phyloP scores from a whole-genome alignment of 2,888 invertebrate species.

The Papilio gigon region DNA sequence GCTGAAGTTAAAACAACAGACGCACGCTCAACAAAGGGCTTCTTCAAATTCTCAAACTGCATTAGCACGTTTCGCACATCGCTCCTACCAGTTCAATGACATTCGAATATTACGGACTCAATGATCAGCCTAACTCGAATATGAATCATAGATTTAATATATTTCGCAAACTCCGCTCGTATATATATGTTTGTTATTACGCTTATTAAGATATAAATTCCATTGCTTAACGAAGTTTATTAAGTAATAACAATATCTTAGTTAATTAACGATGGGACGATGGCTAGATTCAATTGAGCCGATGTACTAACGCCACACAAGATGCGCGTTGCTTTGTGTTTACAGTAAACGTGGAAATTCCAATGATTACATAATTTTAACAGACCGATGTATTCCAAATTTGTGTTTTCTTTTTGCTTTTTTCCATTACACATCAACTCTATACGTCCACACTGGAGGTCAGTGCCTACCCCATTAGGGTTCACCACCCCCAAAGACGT shows the following conservation, averaged over 20 bases:
- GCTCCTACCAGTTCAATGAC: constrained; percentile 42
- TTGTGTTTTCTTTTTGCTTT: neutral
- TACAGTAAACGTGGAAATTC: constrained; percentile 3
- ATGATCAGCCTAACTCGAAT: constrained; percentile 13
- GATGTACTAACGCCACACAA: constrained; percentile 10
- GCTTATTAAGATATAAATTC: constrained; percentile 41
- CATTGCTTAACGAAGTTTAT: constrained; percentile 38
- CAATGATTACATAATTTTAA: neutral
- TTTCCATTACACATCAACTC: too few relatives aligned
- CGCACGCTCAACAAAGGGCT: constrained; percentile 34
- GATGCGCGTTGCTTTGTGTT: constrained; percentile 11
- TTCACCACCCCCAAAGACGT: too few relatives aligned
- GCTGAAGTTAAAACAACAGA: constrained; percentile 36
- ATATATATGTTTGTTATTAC: constrained; percentile 34
- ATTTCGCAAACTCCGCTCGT: constrained; percentile 27
- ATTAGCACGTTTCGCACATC: constrained; percentile 42
- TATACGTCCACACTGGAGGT: too few relatives aligned
- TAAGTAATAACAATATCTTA: constrained; percentile 43
- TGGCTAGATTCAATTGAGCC: constrained; percentile 22
- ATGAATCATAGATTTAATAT: constrained; percentile 39
- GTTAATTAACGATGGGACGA: constrained; percentile 35
- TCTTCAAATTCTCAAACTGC: constrained; percentile 39
- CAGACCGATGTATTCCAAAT: neutral
- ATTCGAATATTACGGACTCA: constrained; percentile 27
- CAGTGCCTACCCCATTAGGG: too few relatives aligned